Base-by-base conservation (phyloP, 2,113 vertebrate species). In the Fregetta grallaria region DNA sequence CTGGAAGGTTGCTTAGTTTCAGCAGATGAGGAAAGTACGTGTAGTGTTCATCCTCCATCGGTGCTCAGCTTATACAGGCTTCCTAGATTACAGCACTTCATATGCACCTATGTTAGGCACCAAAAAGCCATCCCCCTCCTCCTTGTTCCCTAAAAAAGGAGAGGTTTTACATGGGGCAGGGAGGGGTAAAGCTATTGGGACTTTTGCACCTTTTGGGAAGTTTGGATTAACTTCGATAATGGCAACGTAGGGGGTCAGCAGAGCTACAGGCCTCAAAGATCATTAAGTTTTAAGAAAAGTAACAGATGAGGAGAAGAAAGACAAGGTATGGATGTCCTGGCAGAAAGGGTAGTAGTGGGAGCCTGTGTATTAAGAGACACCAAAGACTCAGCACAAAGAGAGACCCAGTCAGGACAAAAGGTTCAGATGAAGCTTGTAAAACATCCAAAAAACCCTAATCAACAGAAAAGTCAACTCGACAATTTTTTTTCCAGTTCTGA, bases 61-160 rank as follows among this genome's bases (percentile, higher is more conserved):
- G 21, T 1, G 22, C 8, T 29, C 36, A 29, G 40, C 25, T 36
- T 9, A 7, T 3, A 7, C 10, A 17, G 23, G 5, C 32, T n/a
- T 34, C 13, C 18, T 45, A 36, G 26, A 52, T 9, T 40, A 44
- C 34, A 58, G 56, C 68, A 19, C 30, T 58, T 67, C 76, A 15
- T 0, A 14, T 0, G 5, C 25, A 11, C 27, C 38, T 5, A 1
- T 1, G 19, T 19, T 0, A 42, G 15, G 38, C 32, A 34, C n/a
- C 10, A 25, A 16, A 71, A 68, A 30, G 0, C 21, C 12, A 13
- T 36, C 22, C 30, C 20, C 7, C 5, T 49, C 49, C 0, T 16
- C 29, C 36, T 5, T 4, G 2, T 2, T 38, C 52, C 73, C 58
- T 40, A 14, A 17, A 44, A 50, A 1, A 1, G 0, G 19, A 10